Base-by-base conservation (phyloP, 2,888 invertebrate species). In the Cistogaster globosa region DNA sequence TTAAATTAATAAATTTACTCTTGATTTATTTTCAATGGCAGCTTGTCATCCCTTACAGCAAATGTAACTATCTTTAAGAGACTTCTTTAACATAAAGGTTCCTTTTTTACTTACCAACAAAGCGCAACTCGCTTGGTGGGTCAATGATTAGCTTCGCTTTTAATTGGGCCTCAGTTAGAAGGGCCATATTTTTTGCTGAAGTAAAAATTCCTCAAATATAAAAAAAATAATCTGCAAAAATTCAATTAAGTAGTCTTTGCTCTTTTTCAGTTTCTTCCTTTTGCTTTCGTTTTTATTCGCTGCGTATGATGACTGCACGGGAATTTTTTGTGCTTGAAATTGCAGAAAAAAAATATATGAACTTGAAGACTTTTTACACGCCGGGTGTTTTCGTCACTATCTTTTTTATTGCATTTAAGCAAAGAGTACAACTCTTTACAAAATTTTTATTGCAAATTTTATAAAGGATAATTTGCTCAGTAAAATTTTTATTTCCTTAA, bases 81-180 rank as follows among this genome's bases (percentile, higher is more conserved):
- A 55, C 26, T 62, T 26, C 36, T 16, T 63, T 42, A 67, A 14
- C 20, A 58, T 45, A 2, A 2, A 32, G n/a, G 5, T 26, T 51
- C n/a, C 36, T 26, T 58, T 36, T 45, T 63, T 62, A 93, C 96
- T 95, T 94, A 97, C 98, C 97, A 94, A 95, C 95, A 94, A 98
- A 98, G 94, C 96, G 96, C 90, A 98, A 95, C 94, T 97, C 98
- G 93, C 95, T 95, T 93, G 96, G 95, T 90, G 98, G 98, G 91
- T 97, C 97, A 95, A 98, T 97, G 92, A 94, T 94, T 93, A 98
- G 94, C 92, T 97, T 95, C 75, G 87, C 83, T 71, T 96, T 96
- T 90, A 95, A 95, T 92, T 95, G 94, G n/a, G 94, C 94, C 0
- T 93, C 89, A 87, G 94, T 94, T 12, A 78, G 53, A 58, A 16